Evolutionary conservation across 1,140 invertebrate species (phyloP).

Genomic region (Coelopa frigida): DNA sequence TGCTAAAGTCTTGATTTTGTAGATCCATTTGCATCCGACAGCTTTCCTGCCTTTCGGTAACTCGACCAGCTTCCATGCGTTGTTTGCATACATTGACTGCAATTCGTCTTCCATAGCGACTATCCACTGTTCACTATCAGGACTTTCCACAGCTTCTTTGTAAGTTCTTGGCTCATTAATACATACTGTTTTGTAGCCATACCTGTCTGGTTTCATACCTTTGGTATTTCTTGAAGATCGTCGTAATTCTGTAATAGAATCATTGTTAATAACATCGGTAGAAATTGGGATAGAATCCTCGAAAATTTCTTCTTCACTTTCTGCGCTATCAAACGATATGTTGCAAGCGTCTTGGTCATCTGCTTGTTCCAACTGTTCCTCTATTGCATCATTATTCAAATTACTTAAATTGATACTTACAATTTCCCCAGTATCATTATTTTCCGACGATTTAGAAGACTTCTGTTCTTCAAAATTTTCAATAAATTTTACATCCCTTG

Average conservation of each 20-base stretch:
- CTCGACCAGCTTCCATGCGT: constrained; percentile 22
- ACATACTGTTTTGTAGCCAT: constrained; percentile 1
- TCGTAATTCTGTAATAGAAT: no score
- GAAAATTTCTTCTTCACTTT: no score
- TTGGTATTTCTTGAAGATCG: constrained; percentile 6
- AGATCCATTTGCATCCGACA: constrained; percentile 19
- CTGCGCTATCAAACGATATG: no score
- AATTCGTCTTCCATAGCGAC: constrained; percentile 24
- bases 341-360: no score
- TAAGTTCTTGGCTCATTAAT: neutral
- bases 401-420: no score
- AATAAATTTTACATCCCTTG: constrained; percentile 7
- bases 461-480: no score
- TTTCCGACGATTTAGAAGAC: no score
- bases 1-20: constrained; percentile 20
- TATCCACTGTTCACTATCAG: constrained; percentile 16
- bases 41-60: constrained; percentile 15
- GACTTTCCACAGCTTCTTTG: constrained; percentile 6
- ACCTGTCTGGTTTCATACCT: constrained; percentile 3
- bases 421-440: no score
- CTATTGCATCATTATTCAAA: no score
- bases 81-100: constrained; percentile 16
- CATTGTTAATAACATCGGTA: no score
- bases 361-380: no score
- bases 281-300: no score